Base-by-base conservation (phyloP, 2,888 invertebrate species). In the Andrena praecox region DNA sequence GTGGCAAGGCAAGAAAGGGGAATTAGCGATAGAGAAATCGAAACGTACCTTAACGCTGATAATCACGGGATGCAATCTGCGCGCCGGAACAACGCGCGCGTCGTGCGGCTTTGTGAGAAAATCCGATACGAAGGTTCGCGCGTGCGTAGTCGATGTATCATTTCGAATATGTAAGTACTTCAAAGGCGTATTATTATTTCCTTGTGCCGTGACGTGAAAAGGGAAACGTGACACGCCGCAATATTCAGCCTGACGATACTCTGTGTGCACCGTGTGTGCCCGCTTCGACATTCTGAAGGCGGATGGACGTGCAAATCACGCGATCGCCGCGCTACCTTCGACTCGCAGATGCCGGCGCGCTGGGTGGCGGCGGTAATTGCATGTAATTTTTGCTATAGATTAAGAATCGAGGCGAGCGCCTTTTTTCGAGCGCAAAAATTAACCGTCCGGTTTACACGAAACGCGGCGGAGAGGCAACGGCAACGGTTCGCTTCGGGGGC, bases 361-460 rank as follows among this genome's bases (percentile, higher is more conserved):
- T 89, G 88, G 88, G 88, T 89, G 88, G 88, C 89, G 82, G 86
- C 80, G 85, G 88, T 89, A 89, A 89, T 89, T 89, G 89, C 86
- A 87, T 84, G 89, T 87, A 88, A 89, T 89, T 89, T 89, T 86
- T 88, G 77, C 87, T 87, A 88, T 87, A 89, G 89, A 89, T 89
- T 89, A 89, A 89, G 88, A 89, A 87, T 88, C 80, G 87, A 79
- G 84, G 69, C 78, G 88, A 80, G 75, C 64, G 77, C 68, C 29
- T 72, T 85, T 78, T 72, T 75, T 76, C 78, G 62, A 74, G 72
- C 72, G 81, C 71, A 84, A 80, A 85, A 82, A 86, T 84, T 84
- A 82, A 84, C 77, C 85, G 77, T 78, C 78, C 67, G 74, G 67
- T 64, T 64, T 66, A 70, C 80, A 75, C 80, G 80, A 70, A 78